These are phyloP conservation scores for Pan paniscus DNA, from an alignment of 2,113 vertebrate genomes.

Conservation along the genomic window DNA sequence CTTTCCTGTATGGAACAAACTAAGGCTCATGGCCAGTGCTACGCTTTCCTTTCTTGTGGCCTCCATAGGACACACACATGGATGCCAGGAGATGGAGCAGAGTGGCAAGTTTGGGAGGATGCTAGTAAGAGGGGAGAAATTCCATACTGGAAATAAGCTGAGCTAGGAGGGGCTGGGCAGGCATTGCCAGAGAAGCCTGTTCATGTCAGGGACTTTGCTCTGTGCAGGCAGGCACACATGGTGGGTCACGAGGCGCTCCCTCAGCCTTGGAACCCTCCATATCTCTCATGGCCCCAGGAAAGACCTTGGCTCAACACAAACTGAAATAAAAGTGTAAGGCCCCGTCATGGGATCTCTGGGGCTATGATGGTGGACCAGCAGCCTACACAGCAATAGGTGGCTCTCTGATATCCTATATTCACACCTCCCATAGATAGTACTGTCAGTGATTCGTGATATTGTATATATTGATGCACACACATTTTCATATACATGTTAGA, in stretches of 20 bases:
- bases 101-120: not conserved
- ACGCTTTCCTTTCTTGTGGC: not conserved
- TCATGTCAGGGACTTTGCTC: not conserved
- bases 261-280: not conserved
- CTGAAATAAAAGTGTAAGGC: not conserved
- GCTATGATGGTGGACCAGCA: not conserved
- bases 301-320: not conserved
- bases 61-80: too few relatives aligned
- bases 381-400: not conserved
- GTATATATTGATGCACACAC: not conserved
- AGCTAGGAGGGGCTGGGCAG: not conserved
- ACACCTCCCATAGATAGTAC: not conserved
- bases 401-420: not conserved
- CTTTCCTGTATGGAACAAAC: not conserved
- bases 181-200: not conserved
- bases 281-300: not conserved
- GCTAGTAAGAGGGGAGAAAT: not conserved
- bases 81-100: not conserved
- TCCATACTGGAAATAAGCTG: not conserved
- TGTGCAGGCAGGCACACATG: not conserved
- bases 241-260: not conserved
- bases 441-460: not conserved
- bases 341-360: not conserved
- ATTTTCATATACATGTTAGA: not conserved
- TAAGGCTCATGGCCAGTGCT: not conserved